Conservation (phyloP, 1,140 invertebrate genomes). For the Bactericera cockerelli region DNA sequence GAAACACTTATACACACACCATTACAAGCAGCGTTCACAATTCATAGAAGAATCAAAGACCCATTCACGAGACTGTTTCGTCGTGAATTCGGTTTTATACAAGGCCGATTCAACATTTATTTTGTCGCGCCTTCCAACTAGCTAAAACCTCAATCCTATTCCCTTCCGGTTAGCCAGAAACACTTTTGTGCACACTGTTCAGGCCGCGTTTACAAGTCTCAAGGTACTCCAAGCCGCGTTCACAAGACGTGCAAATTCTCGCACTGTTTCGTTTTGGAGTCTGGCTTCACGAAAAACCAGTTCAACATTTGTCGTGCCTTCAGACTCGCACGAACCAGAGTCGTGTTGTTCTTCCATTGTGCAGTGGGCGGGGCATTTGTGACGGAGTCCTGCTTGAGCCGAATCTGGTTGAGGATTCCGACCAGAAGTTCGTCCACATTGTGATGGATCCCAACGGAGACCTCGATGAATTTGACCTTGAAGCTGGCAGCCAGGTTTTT, state of each 20-base stretch:
- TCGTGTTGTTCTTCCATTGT: slow-evolving; percentile 68
- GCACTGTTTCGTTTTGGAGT: slow-evolving; percentile 79
- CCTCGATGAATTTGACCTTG: slow-evolving; percentile 73
- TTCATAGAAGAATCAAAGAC: no score
- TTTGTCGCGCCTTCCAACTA: no score
- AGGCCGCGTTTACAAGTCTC: no score
- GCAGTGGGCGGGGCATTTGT: slow-evolving; percentile 27
- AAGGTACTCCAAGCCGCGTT: slow-evolving; percentile 24
- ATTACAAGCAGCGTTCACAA: no score
- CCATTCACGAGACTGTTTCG: no score
- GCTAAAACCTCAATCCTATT: no score
- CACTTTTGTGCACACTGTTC: no score
- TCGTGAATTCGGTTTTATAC: no score
- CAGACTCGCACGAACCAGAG: slow-evolving; percentile 66
- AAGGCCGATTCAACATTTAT: no score
- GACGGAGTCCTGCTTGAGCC: slow-evolving; percentile 31
- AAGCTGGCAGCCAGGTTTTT: slow-evolving; percentile 72
- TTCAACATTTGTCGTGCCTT: slow-evolving; percentile 77
- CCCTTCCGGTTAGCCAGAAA: no score
- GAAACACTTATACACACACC: no score
- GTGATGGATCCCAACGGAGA: slow-evolving; percentile 79
- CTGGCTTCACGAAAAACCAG: slow-evolving; percentile 76
- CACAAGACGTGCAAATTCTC: slow-evolving; percentile 72
- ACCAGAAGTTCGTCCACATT: slow-evolving; percentile 77
- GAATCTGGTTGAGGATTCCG: slow-evolving; percentile 61